phyloP scores from a whole-genome alignment of 2,113 vertebrate genomes.

The Corvus hawaiiensis region DNA sequence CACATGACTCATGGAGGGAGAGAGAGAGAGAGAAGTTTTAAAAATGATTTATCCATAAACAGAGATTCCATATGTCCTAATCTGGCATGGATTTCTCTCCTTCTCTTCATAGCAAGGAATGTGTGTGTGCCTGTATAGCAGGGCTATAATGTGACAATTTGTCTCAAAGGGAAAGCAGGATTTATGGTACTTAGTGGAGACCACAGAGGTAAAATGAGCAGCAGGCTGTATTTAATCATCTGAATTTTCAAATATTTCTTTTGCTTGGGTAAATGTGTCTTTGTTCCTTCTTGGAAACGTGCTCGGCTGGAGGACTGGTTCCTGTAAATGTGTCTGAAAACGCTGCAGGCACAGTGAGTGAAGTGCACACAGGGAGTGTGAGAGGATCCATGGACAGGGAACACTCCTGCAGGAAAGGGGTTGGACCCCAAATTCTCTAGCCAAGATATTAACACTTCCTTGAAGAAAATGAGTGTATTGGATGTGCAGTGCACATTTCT shows the following conservation, averaged over 20 bases:
- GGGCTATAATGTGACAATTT: slow-evolving; percentile 49
- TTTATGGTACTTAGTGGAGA: slow-evolving; percentile 38
- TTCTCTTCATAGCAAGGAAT: slow-evolving; percentile 57
- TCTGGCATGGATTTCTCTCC: slow-evolving; percentile 43
- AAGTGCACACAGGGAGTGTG: neutral
- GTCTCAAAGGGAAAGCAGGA: slow-evolving; percentile 31
- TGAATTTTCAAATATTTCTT: slow-evolving; percentile 38
- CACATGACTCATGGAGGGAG: neutral
- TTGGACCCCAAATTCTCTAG: neutral
- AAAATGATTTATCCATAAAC: slow-evolving; percentile 61
- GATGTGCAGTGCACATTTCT: neutral
- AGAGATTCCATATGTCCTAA: slow-evolving; percentile 62
- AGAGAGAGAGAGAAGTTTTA: neutral
- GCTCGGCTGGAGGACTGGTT: neutral
- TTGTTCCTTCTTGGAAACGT: neutral
- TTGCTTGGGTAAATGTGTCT: neutral
- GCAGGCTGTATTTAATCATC: slow-evolving; percentile 22
- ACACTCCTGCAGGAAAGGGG: neutral
- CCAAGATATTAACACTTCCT: neutral
- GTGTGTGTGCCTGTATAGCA: slow-evolving; percentile 21
- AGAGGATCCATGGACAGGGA: neutral
- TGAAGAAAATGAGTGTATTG: neutral
- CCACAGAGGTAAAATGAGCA: slow-evolving; percentile 37
- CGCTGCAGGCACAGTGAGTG: neutral
- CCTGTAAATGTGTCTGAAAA: neutral